Evolutionary conservation across 2,113 vertebrate species (phyloP).

Genomic region (Podarcis cretensis): DNA sequence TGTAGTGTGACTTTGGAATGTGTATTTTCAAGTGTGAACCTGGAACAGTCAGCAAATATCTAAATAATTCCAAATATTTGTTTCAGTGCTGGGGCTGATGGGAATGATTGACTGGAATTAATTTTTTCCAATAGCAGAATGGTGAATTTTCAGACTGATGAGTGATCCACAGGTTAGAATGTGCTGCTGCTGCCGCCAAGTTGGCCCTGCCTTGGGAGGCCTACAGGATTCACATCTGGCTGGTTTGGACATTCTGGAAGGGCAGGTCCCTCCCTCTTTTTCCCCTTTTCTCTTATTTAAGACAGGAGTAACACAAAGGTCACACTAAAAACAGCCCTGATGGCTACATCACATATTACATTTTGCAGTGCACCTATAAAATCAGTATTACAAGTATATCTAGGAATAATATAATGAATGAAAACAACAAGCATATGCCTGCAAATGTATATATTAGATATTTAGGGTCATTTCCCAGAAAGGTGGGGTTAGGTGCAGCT

Average conservation of each 20-base stretch:
- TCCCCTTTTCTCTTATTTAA: background rate
- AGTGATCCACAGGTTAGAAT: background rate
- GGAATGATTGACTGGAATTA: background rate
- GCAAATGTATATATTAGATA: background rate
- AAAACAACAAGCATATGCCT: background rate
- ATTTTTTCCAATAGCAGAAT: background rate
- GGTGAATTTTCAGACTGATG: background rate
- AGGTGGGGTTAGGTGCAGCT: background rate
- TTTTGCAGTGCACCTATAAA: background rate
- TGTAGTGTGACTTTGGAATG: background rate
- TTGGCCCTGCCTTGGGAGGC: background rate
- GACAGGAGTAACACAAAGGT: background rate
- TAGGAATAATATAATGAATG: background rate
- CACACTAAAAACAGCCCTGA: background rate
- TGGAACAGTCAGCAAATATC: background rate
- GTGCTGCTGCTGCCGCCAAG: background rate
- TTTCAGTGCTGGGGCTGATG: background rate
- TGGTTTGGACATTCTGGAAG: background rate
- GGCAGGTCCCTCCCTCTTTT: too few relatives aligned
- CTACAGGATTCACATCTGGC: background rate
- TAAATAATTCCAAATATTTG: background rate
- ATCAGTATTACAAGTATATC: too few relatives aligned
- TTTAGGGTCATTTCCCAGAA: background rate
- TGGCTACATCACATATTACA: background rate
- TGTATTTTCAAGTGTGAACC: background rate